Base-by-base conservation (phyloP, 1,140 invertebrate genomes). In the Caenorhabditis tropicalis region DNA sequence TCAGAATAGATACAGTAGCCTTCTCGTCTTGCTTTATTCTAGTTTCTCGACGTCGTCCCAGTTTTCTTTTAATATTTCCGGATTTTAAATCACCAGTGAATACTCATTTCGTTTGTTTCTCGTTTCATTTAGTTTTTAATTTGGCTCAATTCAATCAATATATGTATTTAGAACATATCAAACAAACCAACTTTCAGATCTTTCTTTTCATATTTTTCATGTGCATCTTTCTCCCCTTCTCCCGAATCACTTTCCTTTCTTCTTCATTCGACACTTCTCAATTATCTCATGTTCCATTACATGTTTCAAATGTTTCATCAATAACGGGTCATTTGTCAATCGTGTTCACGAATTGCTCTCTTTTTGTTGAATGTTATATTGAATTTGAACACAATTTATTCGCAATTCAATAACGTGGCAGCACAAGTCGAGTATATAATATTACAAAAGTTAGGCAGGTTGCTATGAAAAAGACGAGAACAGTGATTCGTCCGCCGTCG, bases 81-180 rank as follows among this genome's bases (percentile, higher is more conserved):
- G 9, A 12, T 16, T 46, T 12, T 9, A 46, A 46, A 2, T 46
- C 9, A n/a, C 49, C 19, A 46, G 3, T 2, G 10, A 46, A 74
- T 74, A 74, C 19, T 31, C 65, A 74, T 31, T 74, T n/a, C n/a
- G n/a, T n/a, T n/a, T n/a, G n/a, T n/a, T n/a, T n/a, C n/a, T n/a
- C n/a, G n/a, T n/a, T n/a, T 74, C 36, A 74, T 46, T 74, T 74
- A 5, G 36, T 74, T 56, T 56, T n/a, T 10, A 10, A 29, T 36
- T 24, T 4, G 33, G 12, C 2, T 36, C 19, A 19, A 74, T 74
- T 74, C 19, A 29, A n/a, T 43, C 12, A 5, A 43, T 43, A 43
- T 43, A 33, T 43, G 65, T 74, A 74, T 74, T 74, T 36, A n/a
- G 36, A 74, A 46, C 65, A 74, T 74, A 74, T 74, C 65, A 46